phyloP scores from a whole-genome alignment of 2,797 vertebrate species.

The Labroides dimidiatus region DNA sequence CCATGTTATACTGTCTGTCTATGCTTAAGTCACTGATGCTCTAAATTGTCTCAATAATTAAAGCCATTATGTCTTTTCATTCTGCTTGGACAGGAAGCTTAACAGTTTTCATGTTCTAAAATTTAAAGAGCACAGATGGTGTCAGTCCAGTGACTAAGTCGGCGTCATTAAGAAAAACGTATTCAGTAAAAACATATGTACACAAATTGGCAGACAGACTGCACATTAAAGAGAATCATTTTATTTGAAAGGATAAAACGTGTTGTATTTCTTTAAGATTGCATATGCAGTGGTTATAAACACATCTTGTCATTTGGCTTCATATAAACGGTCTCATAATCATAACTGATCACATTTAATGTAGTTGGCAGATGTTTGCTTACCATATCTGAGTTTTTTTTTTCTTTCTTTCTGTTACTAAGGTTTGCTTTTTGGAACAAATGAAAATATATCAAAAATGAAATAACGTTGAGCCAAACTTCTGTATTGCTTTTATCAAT shows the following conservation, averaged over 20 bases:
- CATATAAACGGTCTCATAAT: neutral
- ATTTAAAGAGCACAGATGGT: constrained; percentile 9
- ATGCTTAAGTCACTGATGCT: constrained; percentile 1
- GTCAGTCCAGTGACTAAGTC: constrained; percentile 8
- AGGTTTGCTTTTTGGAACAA: neutral
- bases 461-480: neutral
- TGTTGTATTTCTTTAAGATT: neutral
- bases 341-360: neutral
- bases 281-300: neutral
- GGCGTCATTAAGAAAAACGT: neutral
- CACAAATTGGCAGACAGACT: neutral
- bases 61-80: neutral
- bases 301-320: neutral
- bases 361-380: neutral
- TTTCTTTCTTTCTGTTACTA: neutral
- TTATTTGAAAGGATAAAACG: neutral
- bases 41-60: constrained; percentile 1
- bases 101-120: constrained; percentile 8
- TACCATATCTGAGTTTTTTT: neutral
- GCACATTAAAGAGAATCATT: constrained; percentile 1
- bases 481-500: constrained; percentile 26
- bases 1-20: neutral
- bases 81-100: neutral
- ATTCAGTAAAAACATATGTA: neutral
- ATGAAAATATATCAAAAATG: neutral